Base-by-base conservation (phyloP, 2,797 vertebrate species). In the Meriones psammophilus region DNA sequence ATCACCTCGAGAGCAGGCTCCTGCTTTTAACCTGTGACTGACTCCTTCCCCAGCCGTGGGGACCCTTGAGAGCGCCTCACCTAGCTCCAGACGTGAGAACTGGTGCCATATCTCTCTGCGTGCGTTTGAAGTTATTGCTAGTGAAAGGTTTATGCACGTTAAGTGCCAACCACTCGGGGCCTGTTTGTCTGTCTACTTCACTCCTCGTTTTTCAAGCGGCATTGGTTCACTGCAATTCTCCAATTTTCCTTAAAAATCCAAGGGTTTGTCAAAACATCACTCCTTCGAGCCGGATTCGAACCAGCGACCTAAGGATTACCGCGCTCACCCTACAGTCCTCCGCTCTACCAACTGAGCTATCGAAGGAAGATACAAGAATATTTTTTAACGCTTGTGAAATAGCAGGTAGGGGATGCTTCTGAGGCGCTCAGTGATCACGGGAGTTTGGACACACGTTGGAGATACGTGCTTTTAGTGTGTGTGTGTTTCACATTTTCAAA, bases 291-390 rank as follows among this genome's bases (percentile, higher is more conserved):
- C 98, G 98, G 98, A 98, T 96, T 98, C 97, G 98, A 98, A 98
- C 98, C 98, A 98, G 98, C 98, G 98, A 98, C 98, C 98, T 98
- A 98, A 98, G 98, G 98, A 98, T 98, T 0, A 0, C 98, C 0
- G 0, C 0, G 12, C 0, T 0, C 0, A 60, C 39, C 0, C 98
- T 98, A 98, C 98, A 98, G 98, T 98, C 98, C 98, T 98, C 98
- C 98, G 98, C 98, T 98, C 98, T 98, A 98, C 98, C 98, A 98
- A 97, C 98, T 98, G 98, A 98, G 98, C 98, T 98, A 98, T 97
- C 98, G 98, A 98, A 98, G 98, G 39, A 39, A 39, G 39, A n/a
- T n/a, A n/a, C n/a, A n/a, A n/a, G n/a, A n/a, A n/a, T n/a, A n/a
- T n/a, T n/a, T n/a, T 39, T 39, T 39, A 39, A 39, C 39, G 39